Evolutionary conservation across 2,888 invertebrate genomes (phyloP).

Genomic region (Erebia palarica): DNA sequence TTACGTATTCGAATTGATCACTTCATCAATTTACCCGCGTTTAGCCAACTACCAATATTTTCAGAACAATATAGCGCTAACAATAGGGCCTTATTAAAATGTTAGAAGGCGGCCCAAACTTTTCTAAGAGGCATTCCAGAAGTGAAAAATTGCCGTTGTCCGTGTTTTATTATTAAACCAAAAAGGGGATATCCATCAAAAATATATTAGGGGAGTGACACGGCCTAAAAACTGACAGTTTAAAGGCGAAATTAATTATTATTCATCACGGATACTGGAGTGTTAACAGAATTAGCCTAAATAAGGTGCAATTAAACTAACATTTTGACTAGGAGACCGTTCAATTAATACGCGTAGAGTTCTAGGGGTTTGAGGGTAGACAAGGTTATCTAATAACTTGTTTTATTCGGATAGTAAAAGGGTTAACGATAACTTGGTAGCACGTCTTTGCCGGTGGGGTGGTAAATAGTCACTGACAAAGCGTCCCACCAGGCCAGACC

Average conservation of each 20-base stretch:
- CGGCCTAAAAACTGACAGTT: conserved; percentile 27
- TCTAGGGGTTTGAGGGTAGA: neutral
- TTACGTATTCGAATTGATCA: no score
- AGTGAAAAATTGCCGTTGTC: conserved; percentile 16
- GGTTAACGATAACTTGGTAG: neutral
- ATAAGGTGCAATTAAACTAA: conserved; percentile 23
- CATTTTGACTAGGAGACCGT: conserved; percentile 11
- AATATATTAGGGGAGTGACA: conserved; percentile 23
- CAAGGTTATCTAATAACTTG: neutral
- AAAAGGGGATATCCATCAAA: conserved; percentile 12
- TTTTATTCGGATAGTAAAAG: neutral
- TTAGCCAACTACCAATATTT: neutral
- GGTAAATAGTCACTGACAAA: no score
- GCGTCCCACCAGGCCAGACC: no score
- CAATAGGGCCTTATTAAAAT: conserved; percentile 8
- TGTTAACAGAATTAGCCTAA: conserved; percentile 21
- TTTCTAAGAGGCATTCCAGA: conserved; percentile 6
- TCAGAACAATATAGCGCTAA: conserved; percentile 7
- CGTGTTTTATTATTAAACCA: conserved; percentile 26
- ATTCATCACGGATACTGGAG: conserved; percentile 34
- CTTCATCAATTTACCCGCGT: no score
- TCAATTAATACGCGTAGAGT: neutral
- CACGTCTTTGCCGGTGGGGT: no score
- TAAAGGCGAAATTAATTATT: conserved; percentile 28
- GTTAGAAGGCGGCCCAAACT: neutral